Base-by-base conservation (phyloP, 2,888 invertebrate genomes). In the Cosmia trapezina region DNA sequence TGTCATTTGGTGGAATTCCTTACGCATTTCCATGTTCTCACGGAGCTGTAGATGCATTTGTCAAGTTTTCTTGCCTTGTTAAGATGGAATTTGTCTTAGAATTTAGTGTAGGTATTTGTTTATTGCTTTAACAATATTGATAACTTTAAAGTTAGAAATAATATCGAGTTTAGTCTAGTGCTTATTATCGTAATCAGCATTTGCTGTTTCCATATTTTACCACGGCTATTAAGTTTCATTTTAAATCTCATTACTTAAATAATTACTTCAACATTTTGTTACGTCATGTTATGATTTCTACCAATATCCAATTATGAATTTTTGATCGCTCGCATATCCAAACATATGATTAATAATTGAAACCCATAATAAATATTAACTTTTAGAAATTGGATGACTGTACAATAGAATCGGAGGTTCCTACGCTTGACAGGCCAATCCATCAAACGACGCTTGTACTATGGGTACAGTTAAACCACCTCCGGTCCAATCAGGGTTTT, bases 281-380 rank as follows among this genome's bases (percentile, higher is more conserved):
- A 70, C 51, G 66, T 77, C 57, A 70, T 74, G 80, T 78, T 80
- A 79, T 76, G 64, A 81, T 75, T 83, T 78, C 73, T 65, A 86
- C 86, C 81, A 84, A 87, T 80, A 81, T 81, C 84, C 80, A 78
- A 82, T 88, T 90, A 91, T 86, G 80, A 88, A 85, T 88, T 88
- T 83, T 85, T 78, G 82, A 89, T 90, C 87, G 86, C 87, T 87
- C 86, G 74, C 83, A 76, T 82, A 86, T 78, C 83, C 88, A 90
- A 91, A 91, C 89, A 89, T 89, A 86, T 89, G 83, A 89, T 91
- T 92, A 92, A 90, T 91, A 91, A 91, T 92, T 89, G 63, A 87
- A 89, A 85, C 83, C 88, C 83, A 87, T 89, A 89, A 90, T 91
- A 92, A 91, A 91, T 91, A 93, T 92, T 91, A 91, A 89, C 88